Base-by-base conservation (phyloP, 1,140 invertebrate genomes). In the Armadillidium nasatum region DNA sequence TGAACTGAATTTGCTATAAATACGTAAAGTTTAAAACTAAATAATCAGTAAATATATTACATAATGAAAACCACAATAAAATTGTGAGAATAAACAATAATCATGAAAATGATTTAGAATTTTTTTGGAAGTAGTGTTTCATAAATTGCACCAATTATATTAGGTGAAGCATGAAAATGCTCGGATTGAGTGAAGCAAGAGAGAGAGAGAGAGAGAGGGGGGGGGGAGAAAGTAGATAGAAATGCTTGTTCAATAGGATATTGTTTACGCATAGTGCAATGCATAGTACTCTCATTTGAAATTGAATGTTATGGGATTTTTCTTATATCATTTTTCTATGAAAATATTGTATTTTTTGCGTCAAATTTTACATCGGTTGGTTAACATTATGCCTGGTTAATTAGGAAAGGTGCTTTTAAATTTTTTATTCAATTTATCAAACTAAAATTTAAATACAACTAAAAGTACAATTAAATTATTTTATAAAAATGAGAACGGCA, bases 401-500 rank as follows among this genome's bases (percentile, higher is more conserved):
- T 15, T 19, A 19, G 50, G 19, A 15, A 15, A 19, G 50, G 50
- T 19, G 11, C 50, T 19, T 60, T 60, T 60, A 15, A 60, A 60
- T 2, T 60, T 60, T 60, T 60, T 60, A 19, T 15, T 19, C 50
- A 60, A 2, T 60, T 19, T 15, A 15, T 60, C 50, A 60, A 15
- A 15, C 2, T 60, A 15, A 13, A 60, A 60, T 4, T 60, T 19
- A 60, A 4, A 15, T 60, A 60, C 4, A 19, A 60, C 2, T 19
- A 15, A 60, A 60, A 60, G 50, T 13, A 15, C 7, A 15, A 15
- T n/a, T 22, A 70, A 10, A 44, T 23, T 23, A 19, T 45, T n/a
- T 22, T n/a, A n/a, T n/a, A n/a, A 45, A 44, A 43, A 71, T 77
- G 71, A 10, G n/a, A 75, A 69, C 19, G 11, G 70, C 69, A 50